Base-by-base conservation (phyloP, 2,888 invertebrate genomes). In the Diarsia mendica region DNA sequence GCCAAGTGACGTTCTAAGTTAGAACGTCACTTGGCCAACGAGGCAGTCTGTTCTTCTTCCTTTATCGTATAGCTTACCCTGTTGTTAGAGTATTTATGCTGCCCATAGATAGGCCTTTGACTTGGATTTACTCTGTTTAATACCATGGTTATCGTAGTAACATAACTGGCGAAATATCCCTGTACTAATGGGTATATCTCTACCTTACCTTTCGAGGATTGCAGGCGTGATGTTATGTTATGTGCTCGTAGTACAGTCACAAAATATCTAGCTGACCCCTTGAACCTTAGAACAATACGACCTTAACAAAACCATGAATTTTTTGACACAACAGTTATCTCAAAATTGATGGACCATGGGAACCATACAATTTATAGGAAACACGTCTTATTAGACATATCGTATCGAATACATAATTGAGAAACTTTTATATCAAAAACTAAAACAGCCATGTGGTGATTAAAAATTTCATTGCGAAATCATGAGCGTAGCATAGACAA, bases 381-480 rank as follows among this genome's bases (percentile, higher is more conserved):
- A 80, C 61, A 75, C n/a, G n/a, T n/a, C 74, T 86, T 80, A 79
- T 76, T 76, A 82, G 75, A 81, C 71, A 82, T 74, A 77, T 80
- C 86, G 87, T 89, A 86, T 63, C 89, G 88, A 89, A 89, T 88
- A 85, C 11, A 49, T 88, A 88, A 89, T 89, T 89, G 88, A 72
- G 18, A 73, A 80, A 69, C 48, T 79, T 78, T 82, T 83, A 65
- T 77, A 80, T 77, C 78, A 77, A 61, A 85, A 79, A 80, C 78
- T 79, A 77, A 85, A 76, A 83, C 79, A 80, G 64, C 75, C 20
- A 68, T 77, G n/a, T 64, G 58, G 85, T 86, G 46, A 79, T 85
- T 87, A 88, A 74, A 39, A 64, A 87, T 87, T 87, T 86, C 82
- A 82, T 87, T 87, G 87, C 87, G 1, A 86, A 87, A 82, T 82